Percentiles rank a stretch among this genome's conserved stretches.
Evolutionary conservation across 2,797 vertebrate genomes (phyloP).

Genomic region (Lagodon rhomboides): DNA sequence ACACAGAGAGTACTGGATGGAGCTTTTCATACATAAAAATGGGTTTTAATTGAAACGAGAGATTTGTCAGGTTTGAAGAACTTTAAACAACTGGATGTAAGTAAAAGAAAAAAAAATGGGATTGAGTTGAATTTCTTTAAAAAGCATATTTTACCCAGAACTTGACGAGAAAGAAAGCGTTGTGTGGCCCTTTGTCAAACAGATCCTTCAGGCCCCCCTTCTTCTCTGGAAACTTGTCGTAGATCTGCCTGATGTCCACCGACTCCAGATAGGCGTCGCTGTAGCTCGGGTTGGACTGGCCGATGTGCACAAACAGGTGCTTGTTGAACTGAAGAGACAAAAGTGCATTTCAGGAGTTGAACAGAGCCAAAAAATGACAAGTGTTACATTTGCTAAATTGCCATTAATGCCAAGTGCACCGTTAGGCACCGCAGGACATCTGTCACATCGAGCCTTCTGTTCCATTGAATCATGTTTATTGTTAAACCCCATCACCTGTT

Average conservation of each 20-base stretch:
- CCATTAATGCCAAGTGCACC: constrained; percentile 12
- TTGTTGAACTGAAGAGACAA: constrained; percentile 90
- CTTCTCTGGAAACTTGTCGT: constrained; percentile 97
- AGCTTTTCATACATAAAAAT: background rate
- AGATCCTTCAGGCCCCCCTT: constrained; percentile 97
- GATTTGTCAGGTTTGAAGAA: background rate
- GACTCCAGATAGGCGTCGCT: constrained; percentile 94
- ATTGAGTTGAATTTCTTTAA: background rate
- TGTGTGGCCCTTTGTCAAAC: constrained; percentile 93
- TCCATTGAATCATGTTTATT: constrained; percentile 31
- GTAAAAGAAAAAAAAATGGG: background rate
- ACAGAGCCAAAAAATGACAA: constrained; percentile 52
- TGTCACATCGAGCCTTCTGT: constrained; percentile 24
- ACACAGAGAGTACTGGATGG: background rate
- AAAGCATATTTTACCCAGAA: constrained; percentile 91
- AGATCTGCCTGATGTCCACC: constrained; percentile 96
- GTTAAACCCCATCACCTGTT: constrained; percentile 45
- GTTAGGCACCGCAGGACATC: constrained; percentile 26
- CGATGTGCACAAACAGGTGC: constrained; percentile 96
- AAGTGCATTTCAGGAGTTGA: constrained; percentile 48
- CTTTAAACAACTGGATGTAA: background rate
- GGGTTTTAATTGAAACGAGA: background rate
- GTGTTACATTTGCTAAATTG: constrained; percentile 36
- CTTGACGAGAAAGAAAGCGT: constrained; percentile 97
- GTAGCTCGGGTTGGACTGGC: constrained; percentile 93